Percentiles rank a stretch among this genome's conserved stretches.
Evolutionary conservation across 2,113 vertebrate genomes (phyloP).

Genomic region (Taxidea taxus): DNA sequence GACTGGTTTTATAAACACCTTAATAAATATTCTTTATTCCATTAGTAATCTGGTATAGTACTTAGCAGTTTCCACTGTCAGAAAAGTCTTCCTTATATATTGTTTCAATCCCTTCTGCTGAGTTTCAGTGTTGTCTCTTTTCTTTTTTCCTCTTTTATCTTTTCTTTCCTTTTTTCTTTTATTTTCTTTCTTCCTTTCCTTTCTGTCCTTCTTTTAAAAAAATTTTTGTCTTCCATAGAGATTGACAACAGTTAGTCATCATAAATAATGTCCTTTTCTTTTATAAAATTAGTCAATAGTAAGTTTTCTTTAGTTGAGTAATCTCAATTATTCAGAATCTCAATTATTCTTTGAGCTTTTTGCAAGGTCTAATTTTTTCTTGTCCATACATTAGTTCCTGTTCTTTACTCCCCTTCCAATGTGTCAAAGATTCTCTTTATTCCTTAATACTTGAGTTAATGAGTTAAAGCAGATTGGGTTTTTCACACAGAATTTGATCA

Average conservation of each 20-base stretch:
- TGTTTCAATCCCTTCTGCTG: neutral
- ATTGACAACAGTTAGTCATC: neutral
- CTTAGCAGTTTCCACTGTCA: constrained; percentile 12
- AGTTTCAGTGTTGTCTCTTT: neutral
- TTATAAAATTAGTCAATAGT: neutral
- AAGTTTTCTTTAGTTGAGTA: neutral
- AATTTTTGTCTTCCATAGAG: neutral
- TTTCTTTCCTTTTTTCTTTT: neutral
- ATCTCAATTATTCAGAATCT: neutral
- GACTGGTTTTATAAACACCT: neutral
- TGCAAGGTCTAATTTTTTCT: neutral
- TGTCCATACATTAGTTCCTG: neutral
- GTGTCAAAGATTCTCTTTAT: neutral
- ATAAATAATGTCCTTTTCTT: neutral
- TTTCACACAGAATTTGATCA: neutral
- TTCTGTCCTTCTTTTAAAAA: neutral
- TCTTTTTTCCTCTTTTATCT: neutral
- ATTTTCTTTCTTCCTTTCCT: neutral
- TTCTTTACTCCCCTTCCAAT: neutral
- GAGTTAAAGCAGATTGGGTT: neutral
- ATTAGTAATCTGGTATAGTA: neutral
- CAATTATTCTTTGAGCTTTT: neutral
- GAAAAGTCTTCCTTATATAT: neutral
- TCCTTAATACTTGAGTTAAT: neutral
- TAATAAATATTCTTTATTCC: constrained; percentile 15